Evolutionary conservation across 53 echinoderm and acorn worm species (phyloP).

Genomic region (Crossaster papposus): DNA sequence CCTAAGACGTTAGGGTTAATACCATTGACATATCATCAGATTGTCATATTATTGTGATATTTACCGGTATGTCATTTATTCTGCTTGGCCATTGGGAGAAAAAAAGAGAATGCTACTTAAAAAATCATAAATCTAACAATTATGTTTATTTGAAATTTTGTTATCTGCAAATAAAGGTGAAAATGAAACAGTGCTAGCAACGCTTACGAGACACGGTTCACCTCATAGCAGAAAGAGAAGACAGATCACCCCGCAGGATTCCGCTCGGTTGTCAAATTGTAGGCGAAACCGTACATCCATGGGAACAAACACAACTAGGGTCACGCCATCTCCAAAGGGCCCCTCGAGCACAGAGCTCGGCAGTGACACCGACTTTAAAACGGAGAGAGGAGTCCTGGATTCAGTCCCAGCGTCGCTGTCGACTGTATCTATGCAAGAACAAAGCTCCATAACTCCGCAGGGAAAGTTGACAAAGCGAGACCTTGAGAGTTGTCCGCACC

Average conservation of each 20-base stretch:
- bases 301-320: conserved; percentile 53
- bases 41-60: no score
- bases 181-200: conserved; percentile 8
- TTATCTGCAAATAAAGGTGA: conserved; percentile 12
- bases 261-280: background rate
- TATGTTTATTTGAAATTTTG: background rate
- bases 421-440: conserved; percentile 58
- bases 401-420: conserved; percentile 52
- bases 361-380: conserved; percentile 53
- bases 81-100: no score
- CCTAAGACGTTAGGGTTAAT: no score
- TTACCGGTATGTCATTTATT: no score
- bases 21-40: no score
- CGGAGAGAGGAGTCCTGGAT: conserved; percentile 50
- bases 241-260: conserved; percentile 27
- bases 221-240: conserved; percentile 48
- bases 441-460: conserved; percentile 30
- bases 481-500: conserved; percentile 52
- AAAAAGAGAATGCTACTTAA: no score
- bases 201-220: conserved; percentile 10
- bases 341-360: conserved; percentile 57
- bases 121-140: background rate
- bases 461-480: conserved; percentile 61
- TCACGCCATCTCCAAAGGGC: conserved; percentile 29
- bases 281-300: conserved; percentile 46